phyloP scores from a whole-genome alignment of 2,888 invertebrate species.

The Morpho helenor region DNA sequence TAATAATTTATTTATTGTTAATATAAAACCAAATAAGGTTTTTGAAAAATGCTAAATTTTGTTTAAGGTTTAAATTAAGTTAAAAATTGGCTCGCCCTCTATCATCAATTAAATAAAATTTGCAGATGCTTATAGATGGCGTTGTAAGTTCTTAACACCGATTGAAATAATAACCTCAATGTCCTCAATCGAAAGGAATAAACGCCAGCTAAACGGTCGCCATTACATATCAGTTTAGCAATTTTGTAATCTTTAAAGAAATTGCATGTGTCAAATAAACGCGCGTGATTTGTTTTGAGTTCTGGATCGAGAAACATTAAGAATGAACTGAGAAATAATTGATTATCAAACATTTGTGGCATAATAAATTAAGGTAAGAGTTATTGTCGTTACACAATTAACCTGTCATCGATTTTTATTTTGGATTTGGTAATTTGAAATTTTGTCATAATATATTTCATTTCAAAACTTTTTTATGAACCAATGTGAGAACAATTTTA shows the following conservation, averaged over 20 bases:
- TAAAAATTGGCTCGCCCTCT: no score
- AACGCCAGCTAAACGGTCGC: constrained; percentile 34
- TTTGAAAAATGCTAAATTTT: no score
- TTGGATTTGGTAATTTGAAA: neutral
- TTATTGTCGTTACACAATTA: neutral
- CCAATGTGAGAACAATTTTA: no score
- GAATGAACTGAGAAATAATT: neutral
- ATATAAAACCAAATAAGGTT: neutral
- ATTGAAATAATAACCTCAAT: neutral
- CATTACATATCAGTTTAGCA: constrained; percentile 50
- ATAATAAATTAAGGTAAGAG: constrained; percentile 12
- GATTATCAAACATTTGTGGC: neutral
- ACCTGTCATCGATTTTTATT: neutral
- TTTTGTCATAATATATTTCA: no score
- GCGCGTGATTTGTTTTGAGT: constrained; percentile 43
- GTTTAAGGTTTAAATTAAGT: no score
- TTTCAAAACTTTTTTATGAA: no score
- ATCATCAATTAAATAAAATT: no score
- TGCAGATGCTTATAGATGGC: no score
- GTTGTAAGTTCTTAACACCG: no score
- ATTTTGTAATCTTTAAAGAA: constrained; percentile 43
- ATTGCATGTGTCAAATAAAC: constrained; percentile 55
- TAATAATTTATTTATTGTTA: constrained; percentile 2
- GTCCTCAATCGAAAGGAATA: neutral
- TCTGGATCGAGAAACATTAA: neutral